These are phyloP conservation scores for Drosophila tripunctata DNA, from an alignment of 2,888 invertebrate genomes.

Conservation along the genomic window DNA sequence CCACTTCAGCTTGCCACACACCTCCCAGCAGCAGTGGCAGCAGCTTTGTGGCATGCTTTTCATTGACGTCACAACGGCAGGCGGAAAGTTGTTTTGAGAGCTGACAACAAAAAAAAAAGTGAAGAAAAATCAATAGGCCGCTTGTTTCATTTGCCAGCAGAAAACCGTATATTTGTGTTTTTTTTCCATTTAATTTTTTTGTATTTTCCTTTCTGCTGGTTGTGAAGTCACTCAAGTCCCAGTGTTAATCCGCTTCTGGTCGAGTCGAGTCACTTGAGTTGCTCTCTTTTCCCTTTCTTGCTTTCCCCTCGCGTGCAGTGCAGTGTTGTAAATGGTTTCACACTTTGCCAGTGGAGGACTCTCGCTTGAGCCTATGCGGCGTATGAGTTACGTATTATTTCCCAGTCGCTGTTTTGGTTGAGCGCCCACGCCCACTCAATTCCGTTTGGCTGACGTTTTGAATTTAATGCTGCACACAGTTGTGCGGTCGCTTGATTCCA, in stretches of 20 bases:
- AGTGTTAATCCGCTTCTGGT: constrained; percentile 68
- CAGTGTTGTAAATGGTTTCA: constrained; percentile 59
- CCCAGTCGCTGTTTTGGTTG: constrained; percentile 15
- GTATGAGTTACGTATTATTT: constrained; percentile 53
- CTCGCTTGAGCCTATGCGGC: constrained; percentile 42
- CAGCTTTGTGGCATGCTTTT: constrained; percentile 20
- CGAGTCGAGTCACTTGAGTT: constrained; percentile 62
- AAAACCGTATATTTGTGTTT: constrained; percentile 12
- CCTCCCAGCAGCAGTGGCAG: constrained; percentile 9
- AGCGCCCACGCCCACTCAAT: constrained; percentile 55
- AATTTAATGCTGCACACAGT: constrained; percentile 48
- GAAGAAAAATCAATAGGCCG: constrained; percentile 62
- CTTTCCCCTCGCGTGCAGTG: not conserved
- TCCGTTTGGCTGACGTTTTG: constrained; percentile 68
- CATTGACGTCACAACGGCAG: constrained; percentile 66
- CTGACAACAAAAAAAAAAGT: not conserved
- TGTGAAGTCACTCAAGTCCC: constrained; percentile 64
- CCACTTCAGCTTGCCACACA: not conserved
- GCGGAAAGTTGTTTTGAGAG: constrained; percentile 50
- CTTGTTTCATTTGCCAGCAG: constrained; percentile 46
- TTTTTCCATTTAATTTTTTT: constrained; percentile 18
- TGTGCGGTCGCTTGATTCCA: constrained; percentile 57
- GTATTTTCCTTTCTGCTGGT: constrained; percentile 24
- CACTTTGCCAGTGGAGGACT: constrained; percentile 54
- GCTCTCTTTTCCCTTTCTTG: not conserved